Evolutionary conservation across 2,888 invertebrate species (phyloP).

Genomic region (Mamestra brassicae): DNA sequence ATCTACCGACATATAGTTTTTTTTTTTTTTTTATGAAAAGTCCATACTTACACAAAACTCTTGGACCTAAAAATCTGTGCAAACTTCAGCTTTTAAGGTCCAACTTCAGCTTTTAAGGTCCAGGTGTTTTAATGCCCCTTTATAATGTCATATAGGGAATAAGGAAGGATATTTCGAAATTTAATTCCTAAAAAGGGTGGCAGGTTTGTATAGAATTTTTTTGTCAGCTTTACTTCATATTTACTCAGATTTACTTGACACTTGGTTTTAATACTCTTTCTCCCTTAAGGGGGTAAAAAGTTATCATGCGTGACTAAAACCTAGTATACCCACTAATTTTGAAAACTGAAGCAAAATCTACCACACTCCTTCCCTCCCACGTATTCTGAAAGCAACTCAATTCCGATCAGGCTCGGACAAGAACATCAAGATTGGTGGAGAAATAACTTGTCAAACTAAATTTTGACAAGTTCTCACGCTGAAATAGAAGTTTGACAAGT

Average conservation of each 20-base stretch:
- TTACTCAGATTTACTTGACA: background rate
- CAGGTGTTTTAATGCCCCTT: too few species aligned
- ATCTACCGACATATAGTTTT: background rate
- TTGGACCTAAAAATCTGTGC: background rate
- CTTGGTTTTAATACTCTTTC: background rate
- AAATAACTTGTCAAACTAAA: background rate
- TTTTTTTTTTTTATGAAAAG: background rate
- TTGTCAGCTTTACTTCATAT: too few species aligned
- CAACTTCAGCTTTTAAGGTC: too few species aligned
- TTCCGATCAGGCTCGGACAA: background rate
- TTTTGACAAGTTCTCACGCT: background rate
- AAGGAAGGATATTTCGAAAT: too few species aligned
- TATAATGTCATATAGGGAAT: too few species aligned
- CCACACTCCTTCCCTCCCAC: background rate
- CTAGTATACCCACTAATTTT: background rate
- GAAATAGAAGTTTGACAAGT: background rate
- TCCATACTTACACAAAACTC: background rate
- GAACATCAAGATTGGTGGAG: background rate
- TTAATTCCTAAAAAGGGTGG: too few species aligned
- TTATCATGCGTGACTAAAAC: background rate
- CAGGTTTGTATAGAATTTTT: too few species aligned
- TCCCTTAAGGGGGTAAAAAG: background rate
- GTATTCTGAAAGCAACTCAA: conserved; percentile 24
- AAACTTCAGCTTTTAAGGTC: too few species aligned
- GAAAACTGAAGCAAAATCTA: conserved; percentile 17